phyloP scores from a whole-genome alignment of 2,888 invertebrate species.

The Corbicula japonica region DNA sequence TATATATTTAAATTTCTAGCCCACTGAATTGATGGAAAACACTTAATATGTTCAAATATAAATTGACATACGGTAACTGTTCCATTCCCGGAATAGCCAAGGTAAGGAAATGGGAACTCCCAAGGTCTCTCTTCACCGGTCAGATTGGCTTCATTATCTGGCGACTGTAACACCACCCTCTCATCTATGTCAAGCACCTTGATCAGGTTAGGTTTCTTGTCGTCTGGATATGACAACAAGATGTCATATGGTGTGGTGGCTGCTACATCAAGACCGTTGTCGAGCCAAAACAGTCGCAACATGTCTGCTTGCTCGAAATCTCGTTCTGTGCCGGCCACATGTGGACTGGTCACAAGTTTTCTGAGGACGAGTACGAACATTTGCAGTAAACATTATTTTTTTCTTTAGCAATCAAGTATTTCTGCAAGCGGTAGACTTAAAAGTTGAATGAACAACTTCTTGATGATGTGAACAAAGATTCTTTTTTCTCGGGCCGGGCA shows the following conservation, averaged over 20 bases:
- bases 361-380: no score
- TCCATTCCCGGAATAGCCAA: conserved; percentile 81
- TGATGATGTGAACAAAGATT: no score
- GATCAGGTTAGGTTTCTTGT: conserved; percentile 42
- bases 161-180: conserved; percentile 59
- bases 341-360: conserved; percentile 40
- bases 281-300: conserved; percentile 58
- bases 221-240: conserved; percentile 60
- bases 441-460: no score
- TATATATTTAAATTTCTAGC: no score
- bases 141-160: conserved; percentile 74
- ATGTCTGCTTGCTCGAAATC: conserved; percentile 54
- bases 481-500: no score
- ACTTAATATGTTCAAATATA: no score
- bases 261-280: conserved; percentile 49
- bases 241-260: conserved; percentile 58
- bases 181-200: conserved; percentile 20
- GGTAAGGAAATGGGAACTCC: conserved; percentile 78
- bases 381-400: no score
- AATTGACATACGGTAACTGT: conserved; percentile 54
- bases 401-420: no score
- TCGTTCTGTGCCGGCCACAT: conserved; percentile 53
- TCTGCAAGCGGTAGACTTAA: no score
- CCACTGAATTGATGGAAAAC: no score
- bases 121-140: conserved; percentile 74